Evolutionary conservation across 2,797 vertebrate genomes (phyloP), one percentile per base, ranked within the genome.

Genomic region (Epinephelus malabaricus): DNA sequence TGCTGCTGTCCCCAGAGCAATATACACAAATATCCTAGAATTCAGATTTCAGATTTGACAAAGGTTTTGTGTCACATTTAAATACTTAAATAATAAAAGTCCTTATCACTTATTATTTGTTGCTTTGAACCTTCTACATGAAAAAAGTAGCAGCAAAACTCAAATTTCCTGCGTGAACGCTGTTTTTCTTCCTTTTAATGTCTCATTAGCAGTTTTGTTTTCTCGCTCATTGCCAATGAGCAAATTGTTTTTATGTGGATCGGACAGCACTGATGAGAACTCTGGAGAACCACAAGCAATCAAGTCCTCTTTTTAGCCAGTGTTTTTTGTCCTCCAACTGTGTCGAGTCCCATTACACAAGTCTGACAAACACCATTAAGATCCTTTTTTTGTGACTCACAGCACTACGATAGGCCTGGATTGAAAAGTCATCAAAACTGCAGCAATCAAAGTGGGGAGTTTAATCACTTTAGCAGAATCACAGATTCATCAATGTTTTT

Each of bases 221-320:
- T 70, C 74, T 72, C 2, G 9, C 55, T 59, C 13, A 63, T 23
- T 7, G 3, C 23, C 3, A 18, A 64, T 15, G 1, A 68, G 43
- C 25, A 2, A 53, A 72, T 54, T 45, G 11, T 77, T 76, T 77
- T 69, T 25, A 27, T 56, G 51, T n/a, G 25, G 30, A 25, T 75
- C 34, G 47, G 76, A 62, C 38, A 14, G 23, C 11, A n/a, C 51
- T 61, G 66, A 88, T 79, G 72, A 83, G 69, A 82, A 80, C 72
- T 73, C 67, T 46, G 13, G 17, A 86, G 87, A 78, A 76, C 71
- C 63, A 80, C 60, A 79, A 62, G 72, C 79, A 87, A 86, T 89
- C 73, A 70, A 14, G 65, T 86, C 51, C 55, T 69, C 49, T 45
- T 70, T 64, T 81, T 15, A 75, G 53, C 11, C 13, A 50, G 18